phyloP scores from a whole-genome alignment of 1,140 invertebrate genomes.

The Nilaparvata lugens region DNA sequence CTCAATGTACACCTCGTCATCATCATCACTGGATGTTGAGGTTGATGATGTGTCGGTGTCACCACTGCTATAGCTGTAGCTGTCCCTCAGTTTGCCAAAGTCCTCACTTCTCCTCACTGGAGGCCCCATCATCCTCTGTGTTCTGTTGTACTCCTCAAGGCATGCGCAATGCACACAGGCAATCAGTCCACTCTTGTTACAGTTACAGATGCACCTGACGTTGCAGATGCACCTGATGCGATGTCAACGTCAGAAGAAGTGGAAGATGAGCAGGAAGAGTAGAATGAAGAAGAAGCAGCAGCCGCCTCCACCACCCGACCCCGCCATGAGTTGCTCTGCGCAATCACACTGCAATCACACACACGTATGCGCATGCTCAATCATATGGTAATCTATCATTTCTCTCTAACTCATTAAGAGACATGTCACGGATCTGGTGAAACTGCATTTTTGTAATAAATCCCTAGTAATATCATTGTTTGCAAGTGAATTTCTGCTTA shows the following conservation, averaged over 20 bases:
- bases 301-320: no score
- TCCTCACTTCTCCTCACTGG: neutral
- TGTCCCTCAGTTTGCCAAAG: slow-evolving; percentile 4
- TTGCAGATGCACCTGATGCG: neutral
- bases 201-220: neutral
- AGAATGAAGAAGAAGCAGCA: no score
- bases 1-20: slow-evolving; percentile 24
- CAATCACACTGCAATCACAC: no score
- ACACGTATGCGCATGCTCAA: no score
- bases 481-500: no score
- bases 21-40: slow-evolving; percentile 35
- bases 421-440: no score
- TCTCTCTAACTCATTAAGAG: no score
- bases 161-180: slow-evolving; percentile 52
- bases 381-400: no score
- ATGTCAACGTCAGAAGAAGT: neutral
- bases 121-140: slow-evolving; percentile 23
- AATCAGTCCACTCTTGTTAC: slow-evolving; percentile 42
- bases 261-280: no score
- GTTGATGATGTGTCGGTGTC: slow-evolving; percentile 21
- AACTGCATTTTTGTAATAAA: no score
- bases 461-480: no score
- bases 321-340: no score
- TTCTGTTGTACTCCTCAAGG: slow-evolving; percentile 33
- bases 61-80: slow-evolving; percentile 22